Percentiles rank a stretch among this genome's conserved stretches.
Evolutionary conservation across 2,113 vertebrate genomes (phyloP).

Genomic region (Chaetodon auriga): DNA sequence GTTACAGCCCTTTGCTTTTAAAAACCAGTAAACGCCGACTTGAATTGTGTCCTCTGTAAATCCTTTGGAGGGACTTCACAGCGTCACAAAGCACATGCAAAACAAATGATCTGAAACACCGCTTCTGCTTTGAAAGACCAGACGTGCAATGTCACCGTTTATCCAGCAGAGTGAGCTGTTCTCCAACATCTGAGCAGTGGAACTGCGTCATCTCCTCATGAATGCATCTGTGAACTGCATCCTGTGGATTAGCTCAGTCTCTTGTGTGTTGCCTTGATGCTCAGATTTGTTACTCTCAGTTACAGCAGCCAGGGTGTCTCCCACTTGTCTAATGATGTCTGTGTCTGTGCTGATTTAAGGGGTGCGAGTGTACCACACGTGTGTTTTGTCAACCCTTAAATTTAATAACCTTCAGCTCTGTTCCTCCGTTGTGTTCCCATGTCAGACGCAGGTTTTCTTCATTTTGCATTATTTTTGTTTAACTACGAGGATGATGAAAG

Average conservation of each 20-base stretch:
- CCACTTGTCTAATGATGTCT: not conserved
- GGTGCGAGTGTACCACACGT: not conserved
- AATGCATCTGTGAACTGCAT: conserved; percentile 22
- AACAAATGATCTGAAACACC: not conserved
- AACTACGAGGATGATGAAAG: not conserved
- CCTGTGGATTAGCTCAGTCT: conserved; percentile 4
- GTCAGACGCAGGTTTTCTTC: not conserved
- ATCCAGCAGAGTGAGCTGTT: conserved; percentile 72
- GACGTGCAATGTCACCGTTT: conserved; percentile 35
- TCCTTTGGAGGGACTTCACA: not conserved
- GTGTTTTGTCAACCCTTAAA: not conserved
- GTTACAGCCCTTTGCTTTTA: not conserved
- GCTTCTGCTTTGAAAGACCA: not conserved
- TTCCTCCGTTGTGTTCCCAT: not conserved
- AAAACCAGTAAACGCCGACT: not conserved
- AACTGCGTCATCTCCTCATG: not conserved
- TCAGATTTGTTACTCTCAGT: conserved; percentile 4
- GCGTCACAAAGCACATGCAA: not conserved
- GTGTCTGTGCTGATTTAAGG: not conserved
- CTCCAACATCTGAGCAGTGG: conserved; percentile 44
- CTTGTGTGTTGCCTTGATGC: conserved; percentile 22
- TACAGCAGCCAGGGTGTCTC: not conserved
- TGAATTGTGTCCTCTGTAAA: not conserved
- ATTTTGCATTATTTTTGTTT: not conserved
- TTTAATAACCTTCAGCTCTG: not conserved